phyloP scores from a whole-genome alignment of 92 coral and sea anemone species.

The Porites lobata region DNA sequence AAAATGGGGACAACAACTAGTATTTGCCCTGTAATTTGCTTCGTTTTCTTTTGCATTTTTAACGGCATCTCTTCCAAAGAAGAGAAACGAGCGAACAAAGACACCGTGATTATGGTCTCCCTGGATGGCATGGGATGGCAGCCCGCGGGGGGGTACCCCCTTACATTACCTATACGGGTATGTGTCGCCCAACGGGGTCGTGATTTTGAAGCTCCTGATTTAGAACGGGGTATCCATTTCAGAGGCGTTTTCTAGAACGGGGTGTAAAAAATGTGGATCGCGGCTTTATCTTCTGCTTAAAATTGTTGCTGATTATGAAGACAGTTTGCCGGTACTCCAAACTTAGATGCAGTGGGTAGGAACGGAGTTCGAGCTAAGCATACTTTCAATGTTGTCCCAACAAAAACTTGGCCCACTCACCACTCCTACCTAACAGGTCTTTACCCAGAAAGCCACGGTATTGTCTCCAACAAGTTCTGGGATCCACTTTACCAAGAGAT shows the following conservation, averaged over 20 bases:
- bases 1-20: background rate
- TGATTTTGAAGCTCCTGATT: too few species aligned
- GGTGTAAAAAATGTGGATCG: too few species aligned
- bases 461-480: constrained; percentile 62
- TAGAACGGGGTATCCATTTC: too few species aligned
- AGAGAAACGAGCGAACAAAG: constrained; percentile 3
- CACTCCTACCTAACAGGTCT: constrained; percentile 58
- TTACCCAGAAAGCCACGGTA: constrained; percentile 67
- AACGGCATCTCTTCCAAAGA: background rate
- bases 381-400: constrained; percentile 40
- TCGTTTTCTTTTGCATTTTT: background rate
- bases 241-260: too few species aligned
- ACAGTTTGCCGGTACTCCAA: constrained; percentile 70
- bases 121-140: constrained; percentile 92
- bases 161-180: too few species aligned
- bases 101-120: constrained; percentile 76
- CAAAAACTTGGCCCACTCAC: constrained; percentile 63
- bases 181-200: too few species aligned
- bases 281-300: too few species aligned
- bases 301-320: too few species aligned
- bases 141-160: too few species aligned
- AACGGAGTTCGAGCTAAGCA: constrained; percentile 60
- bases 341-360: constrained; percentile 69
- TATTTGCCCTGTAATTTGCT: background rate
- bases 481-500: constrained; percentile 50